Conservation (phyloP, 2,113 vertebrate genomes). For the Thomomys bottae region DNA sequence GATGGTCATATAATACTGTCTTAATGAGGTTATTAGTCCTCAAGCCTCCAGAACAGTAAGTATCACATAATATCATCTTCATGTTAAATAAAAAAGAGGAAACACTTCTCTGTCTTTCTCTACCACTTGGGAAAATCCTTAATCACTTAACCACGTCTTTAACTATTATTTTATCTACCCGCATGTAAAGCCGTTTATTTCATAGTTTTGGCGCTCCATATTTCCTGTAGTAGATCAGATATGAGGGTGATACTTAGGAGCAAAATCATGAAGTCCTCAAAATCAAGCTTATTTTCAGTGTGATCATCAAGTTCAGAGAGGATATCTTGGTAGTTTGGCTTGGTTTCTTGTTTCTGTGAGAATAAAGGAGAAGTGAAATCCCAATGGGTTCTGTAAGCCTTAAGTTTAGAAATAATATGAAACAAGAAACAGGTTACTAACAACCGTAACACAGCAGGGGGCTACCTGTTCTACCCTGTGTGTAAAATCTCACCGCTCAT, state of each 20-base stretch:
- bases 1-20: background rate
- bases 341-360: constrained; percentile 87
- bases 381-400: background rate
- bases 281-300: constrained; percentile 82
- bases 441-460: background rate
- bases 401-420: background rate
- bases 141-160: background rate
- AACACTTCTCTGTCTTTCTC: background rate
- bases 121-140: background rate
- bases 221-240: constrained; percentile 86
- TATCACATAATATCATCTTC: background rate
- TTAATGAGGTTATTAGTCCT: background rate
- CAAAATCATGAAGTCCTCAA: constrained; percentile 89
- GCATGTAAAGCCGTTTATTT: constrained; percentile 71
- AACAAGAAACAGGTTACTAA: background rate
- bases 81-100: background rate
- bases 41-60: background rate
- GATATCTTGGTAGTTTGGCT: constrained; percentile 86
- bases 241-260: constrained; percentile 85
- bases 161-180: background rate
- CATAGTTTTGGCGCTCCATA: constrained; percentile 64
- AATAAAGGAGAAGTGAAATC: constrained; percentile 14
- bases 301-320: constrained; percentile 85
- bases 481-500: background rate
- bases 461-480: background rate